Conservation (phyloP, 2,113 vertebrate species). For the Chrysochloris asiatica region DNA sequence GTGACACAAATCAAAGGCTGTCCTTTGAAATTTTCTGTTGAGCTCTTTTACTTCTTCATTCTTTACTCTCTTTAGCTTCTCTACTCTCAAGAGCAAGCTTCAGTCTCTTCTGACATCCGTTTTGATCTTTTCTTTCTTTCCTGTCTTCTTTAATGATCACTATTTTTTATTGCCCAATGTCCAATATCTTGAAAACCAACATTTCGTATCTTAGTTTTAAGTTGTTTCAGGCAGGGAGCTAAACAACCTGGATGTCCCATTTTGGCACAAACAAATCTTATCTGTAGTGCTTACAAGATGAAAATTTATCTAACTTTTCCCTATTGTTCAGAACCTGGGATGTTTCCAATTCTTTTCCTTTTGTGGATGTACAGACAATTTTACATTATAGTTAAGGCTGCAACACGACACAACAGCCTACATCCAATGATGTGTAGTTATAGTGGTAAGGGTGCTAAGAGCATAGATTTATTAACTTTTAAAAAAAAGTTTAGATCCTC, state of each 20-base stretch:
- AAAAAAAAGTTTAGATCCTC: too few relatives aligned
- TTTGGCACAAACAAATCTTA: not conserved
- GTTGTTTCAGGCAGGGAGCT: not conserved
- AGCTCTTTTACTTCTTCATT: too few relatives aligned
- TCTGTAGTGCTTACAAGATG: not conserved
- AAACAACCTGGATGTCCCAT: too few relatives aligned
- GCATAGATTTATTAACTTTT: not conserved
- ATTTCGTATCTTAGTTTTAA: too few relatives aligned
- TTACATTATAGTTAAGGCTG: not conserved
- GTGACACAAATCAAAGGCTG: too few relatives aligned
- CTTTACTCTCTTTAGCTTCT: too few relatives aligned
- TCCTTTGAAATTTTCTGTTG: too few relatives aligned
- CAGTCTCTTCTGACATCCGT: too few relatives aligned
- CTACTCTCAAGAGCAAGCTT: too few relatives aligned
- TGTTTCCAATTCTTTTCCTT: too few relatives aligned
- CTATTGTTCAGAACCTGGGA: not conserved
- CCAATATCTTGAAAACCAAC: not conserved
- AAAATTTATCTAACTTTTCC: not conserved
- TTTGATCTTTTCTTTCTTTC: too few relatives aligned
- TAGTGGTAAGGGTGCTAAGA: not conserved
- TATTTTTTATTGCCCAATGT: not conserved
- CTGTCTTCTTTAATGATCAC: not conserved
- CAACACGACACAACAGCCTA: not conserved
- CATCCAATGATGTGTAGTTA: fast-evolving
- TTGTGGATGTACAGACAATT: not conserved